phyloP scores from a whole-genome alignment of 2,888 invertebrate species.

The Allolobophora icterica region DNA sequence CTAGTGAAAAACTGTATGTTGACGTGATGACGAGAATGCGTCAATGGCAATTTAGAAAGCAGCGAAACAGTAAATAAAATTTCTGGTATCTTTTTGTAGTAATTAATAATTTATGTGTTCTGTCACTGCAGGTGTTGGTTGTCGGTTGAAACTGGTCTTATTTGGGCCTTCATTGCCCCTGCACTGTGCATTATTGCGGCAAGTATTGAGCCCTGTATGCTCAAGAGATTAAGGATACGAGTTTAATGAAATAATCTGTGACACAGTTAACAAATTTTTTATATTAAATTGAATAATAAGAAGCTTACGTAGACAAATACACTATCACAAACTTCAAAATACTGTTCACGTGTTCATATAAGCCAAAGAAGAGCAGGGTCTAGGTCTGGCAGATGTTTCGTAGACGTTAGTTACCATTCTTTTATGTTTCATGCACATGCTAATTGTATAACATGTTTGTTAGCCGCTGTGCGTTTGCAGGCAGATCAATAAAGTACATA shows the following conservation, averaged over 20 bases:
- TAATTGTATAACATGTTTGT: too few species aligned
- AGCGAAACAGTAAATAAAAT: too few species aligned
- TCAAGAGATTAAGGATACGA: neutral
- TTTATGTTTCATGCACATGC: too few species aligned
- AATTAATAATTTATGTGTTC: neutral
- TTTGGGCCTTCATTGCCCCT: constrained; percentile 50
- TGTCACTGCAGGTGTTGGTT: constrained; percentile 45
- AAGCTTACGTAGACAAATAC: neutral
- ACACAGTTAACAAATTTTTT: neutral
- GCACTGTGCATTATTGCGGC: constrained; percentile 44
- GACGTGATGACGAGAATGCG: too few species aligned
- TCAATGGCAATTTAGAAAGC: too few species aligned
- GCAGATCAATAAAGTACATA: too few species aligned
- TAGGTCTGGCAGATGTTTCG: too few species aligned
- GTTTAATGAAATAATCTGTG: neutral
- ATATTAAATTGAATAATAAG: neutral
- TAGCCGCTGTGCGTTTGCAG: too few species aligned
- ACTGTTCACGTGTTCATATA: neutral
- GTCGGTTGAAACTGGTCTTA: constrained; percentile 42
- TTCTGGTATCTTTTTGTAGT: too few species aligned
- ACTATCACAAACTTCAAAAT: neutral
- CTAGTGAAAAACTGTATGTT: too few species aligned
- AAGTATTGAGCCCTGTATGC: constrained; percentile 33
- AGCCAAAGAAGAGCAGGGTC: neutral
- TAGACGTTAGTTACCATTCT: too few species aligned